Percentiles rank a stretch among this genome's conserved stretches.
phyloP scores from a whole-genome alignment of 2,888 invertebrate genomes.

The Candidula unifasciata region DNA sequence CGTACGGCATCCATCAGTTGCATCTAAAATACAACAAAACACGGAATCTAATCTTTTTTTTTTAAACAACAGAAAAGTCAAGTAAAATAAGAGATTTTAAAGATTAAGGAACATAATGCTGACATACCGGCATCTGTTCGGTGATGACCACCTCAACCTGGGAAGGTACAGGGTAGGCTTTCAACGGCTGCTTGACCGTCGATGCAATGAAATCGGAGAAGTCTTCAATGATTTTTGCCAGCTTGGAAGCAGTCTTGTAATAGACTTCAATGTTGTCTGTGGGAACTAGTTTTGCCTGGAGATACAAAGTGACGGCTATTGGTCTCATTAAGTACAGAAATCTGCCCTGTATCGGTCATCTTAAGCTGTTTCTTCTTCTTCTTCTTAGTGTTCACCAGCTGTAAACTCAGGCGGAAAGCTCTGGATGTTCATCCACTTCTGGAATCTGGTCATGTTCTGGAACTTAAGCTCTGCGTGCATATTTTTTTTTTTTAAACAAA shows the following conservation, averaged over 20 bases:
- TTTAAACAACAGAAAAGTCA: too few relatives aligned
- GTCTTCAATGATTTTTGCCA: slow-evolving; percentile 83
- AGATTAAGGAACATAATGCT: too few relatives aligned
- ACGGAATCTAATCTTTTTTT: too few relatives aligned
- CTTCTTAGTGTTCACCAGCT: too few relatives aligned
- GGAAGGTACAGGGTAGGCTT: slow-evolving; percentile 80
- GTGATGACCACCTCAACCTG: slow-evolving; percentile 83
- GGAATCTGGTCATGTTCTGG: too few relatives aligned
- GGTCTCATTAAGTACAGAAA: neutral
- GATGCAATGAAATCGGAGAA: slow-evolving; percentile 88
- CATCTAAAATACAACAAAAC: too few relatives aligned
- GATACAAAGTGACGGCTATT: neutral
- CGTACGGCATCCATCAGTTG: too few relatives aligned
- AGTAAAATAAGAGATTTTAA: too few relatives aligned
- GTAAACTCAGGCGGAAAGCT: too few relatives aligned
- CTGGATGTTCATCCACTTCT: too few relatives aligned
- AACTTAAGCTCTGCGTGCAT: too few relatives aligned
- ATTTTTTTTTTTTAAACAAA: too few relatives aligned
- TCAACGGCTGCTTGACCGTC: slow-evolving; percentile 89
- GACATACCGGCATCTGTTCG: slow-evolving; percentile 73
- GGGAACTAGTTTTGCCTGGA: slow-evolving; percentile 88
- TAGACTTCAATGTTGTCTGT: slow-evolving; percentile 92
- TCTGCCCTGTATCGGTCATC: neutral
- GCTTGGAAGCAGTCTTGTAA: slow-evolving; percentile 80
- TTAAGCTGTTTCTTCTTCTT: neutral